phyloP scores from a whole-genome alignment of 2,797 vertebrate species.

The Gorsachius magnificus region DNA sequence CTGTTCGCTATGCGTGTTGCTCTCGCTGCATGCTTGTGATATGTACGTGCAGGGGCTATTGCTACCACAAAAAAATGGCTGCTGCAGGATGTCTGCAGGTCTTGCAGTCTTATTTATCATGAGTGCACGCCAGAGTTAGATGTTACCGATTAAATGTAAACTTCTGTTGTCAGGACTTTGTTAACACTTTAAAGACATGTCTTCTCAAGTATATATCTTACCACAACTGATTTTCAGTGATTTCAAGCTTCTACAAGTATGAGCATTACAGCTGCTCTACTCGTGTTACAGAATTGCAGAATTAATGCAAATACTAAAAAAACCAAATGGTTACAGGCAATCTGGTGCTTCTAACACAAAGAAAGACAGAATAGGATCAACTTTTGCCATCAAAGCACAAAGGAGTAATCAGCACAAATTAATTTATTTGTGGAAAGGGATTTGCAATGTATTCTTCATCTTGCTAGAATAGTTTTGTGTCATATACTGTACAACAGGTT shows the following conservation, averaged over 20 bases:
- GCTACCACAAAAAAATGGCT: not conserved
- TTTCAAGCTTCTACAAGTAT: not conserved
- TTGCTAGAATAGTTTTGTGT: not conserved
- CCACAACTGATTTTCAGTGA: not conserved
- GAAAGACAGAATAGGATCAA: not conserved
- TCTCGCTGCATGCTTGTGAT: not conserved
- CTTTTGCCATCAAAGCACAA: not conserved
- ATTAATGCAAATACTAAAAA: not conserved
- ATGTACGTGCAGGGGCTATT: fast-evolving
- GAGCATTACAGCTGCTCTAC: not conserved
- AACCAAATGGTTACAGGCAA: not conserved
- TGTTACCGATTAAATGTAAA: not conserved
- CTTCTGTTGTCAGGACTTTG: not conserved
- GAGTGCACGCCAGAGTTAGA: not conserved
- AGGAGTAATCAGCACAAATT: not conserved
- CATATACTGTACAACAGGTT: not conserved
- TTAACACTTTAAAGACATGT: not conserved
- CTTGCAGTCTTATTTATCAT: not conserved
- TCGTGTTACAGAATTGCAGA: not conserved
- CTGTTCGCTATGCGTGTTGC: fast-evolving
- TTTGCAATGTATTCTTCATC: not conserved
- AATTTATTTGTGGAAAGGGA: not conserved
- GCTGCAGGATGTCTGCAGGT: not conserved
- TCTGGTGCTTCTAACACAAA: not conserved
- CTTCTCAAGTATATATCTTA: not conserved